Conservation (phyloP, 1,140 invertebrate genomes). For the Halictus rubicundus region DNA sequence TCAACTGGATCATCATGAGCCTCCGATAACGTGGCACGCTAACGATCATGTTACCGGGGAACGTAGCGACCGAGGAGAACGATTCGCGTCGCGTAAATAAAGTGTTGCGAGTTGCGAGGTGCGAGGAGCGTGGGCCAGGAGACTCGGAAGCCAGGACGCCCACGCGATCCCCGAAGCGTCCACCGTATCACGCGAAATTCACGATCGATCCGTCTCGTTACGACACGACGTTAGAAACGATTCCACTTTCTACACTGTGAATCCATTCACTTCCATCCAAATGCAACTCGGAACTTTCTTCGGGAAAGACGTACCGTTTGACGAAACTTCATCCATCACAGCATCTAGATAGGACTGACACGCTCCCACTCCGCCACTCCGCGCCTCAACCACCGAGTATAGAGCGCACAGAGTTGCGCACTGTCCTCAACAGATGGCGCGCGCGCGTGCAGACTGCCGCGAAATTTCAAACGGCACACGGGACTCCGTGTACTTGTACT, state of each 20-base stretch:
- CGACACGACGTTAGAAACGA: neutral
- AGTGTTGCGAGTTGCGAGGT: conserved; percentile 10
- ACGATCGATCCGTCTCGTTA: conserved; percentile 7
- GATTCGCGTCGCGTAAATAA: conserved; percentile 42
- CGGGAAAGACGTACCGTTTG: conserved; percentile 70
- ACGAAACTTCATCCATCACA: conserved; percentile 74
- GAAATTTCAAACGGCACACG: conserved; percentile 1
- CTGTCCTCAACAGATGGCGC: neutral
- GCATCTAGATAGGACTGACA: conserved; percentile 70
- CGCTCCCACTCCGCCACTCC: conserved; percentile 58
- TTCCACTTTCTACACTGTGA: neutral
- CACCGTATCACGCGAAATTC: conserved; percentile 23
- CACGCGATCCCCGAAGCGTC: conserved; percentile 62
- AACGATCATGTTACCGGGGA: neutral
- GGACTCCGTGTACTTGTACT: too few relatives aligned
- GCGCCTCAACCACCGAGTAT: conserved; percentile 28
- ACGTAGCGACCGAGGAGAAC: conserved; percentile 23
- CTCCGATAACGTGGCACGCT: neutral
- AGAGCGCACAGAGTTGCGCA: conserved; percentile 13
- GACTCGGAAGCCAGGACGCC: conserved; percentile 70
- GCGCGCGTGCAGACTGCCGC: neutral
- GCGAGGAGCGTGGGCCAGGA: conserved; percentile 56
- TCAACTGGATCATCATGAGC: neutral
- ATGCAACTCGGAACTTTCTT: conserved; percentile 15
- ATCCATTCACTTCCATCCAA: neutral